These are phyloP conservation scores for Chiloscyllium punctatum DNA, from an alignment of 2,797 vertebrate species.

Conservation along the genomic window DNA sequence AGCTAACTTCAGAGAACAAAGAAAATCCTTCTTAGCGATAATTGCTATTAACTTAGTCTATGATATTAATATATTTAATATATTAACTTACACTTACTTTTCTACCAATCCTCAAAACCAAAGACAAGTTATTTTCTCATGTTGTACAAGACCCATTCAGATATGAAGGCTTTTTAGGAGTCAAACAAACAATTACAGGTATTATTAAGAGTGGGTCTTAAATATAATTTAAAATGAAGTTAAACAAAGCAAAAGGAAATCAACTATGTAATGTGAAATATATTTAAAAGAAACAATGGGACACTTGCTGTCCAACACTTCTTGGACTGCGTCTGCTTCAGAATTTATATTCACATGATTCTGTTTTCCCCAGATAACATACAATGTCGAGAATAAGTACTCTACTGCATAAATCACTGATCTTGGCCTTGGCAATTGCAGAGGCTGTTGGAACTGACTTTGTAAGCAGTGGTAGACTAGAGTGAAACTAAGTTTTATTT, in stretches of 20 bases:
- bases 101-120: background rate
- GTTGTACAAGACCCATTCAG: background rate
- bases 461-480: background rate
- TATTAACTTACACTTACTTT: background rate
- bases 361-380: background rate
- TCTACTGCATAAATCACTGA: background rate
- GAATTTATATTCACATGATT: background rate
- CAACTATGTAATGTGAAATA: background rate
- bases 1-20: background rate
- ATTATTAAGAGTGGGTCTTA: background rate
- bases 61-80: background rate
- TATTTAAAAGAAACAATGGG: no score
- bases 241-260: background rate
- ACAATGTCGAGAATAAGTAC: background rate
- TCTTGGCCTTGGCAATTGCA: background rate
- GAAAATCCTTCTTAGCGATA: background rate
- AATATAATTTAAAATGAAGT: background rate
- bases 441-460: background rate
- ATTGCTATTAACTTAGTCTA: background rate
- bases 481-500: background rate
- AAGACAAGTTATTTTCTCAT: background rate
- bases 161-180: background rate
- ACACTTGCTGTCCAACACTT: background rate
- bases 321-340: background rate
- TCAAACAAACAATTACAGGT: background rate